Percentiles rank a stretch among this genome's conserved stretches.
Evolutionary conservation across 1,140 invertebrate species (phyloP).

Genomic region (Holcopasites calliopsidis): DNA sequence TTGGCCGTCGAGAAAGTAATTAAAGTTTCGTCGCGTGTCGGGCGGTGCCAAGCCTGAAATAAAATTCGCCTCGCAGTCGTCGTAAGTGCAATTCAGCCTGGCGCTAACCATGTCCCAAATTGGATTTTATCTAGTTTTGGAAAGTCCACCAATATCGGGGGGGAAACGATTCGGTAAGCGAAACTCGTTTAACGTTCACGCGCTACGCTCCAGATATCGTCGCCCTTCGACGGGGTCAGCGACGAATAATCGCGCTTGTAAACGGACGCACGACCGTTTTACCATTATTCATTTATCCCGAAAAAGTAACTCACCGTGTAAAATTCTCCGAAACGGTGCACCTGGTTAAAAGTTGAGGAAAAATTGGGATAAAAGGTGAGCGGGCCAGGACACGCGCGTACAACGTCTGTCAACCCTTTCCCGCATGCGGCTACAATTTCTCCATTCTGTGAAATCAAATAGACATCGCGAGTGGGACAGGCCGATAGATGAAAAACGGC

Average conservation of each 20-base stretch:
- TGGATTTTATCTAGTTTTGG: conserved; percentile 7
- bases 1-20: conserved; percentile 25
- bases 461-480: conserved; percentile 44
- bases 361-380: too few species aligned
- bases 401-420: conserved; percentile 16
- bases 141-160: conserved; percentile 19
- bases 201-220: background rate
- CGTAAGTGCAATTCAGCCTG: conserved; percentile 16
- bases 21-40: conserved; percentile 19
- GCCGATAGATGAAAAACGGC: conserved; percentile 15
- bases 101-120: conserved; percentile 12
- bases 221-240: background rate
- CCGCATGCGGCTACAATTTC: conserved; percentile 26
- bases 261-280: conserved; percentile 42
- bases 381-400: background rate
- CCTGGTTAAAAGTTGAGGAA: too few species aligned
- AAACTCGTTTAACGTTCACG: conserved; percentile 8
- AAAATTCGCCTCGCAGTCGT: conserved; percentile 13
- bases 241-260: conserved; percentile 53
- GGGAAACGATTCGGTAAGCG: background rate
- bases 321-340: too few species aligned
- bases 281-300: too few species aligned
- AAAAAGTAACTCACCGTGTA: too few species aligned
- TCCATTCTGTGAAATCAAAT: conserved; percentile 57
- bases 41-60: background rate